Base-by-base conservation (phyloP, 2,797 vertebrate genomes). In the Heterohyrax brucei region DNA sequence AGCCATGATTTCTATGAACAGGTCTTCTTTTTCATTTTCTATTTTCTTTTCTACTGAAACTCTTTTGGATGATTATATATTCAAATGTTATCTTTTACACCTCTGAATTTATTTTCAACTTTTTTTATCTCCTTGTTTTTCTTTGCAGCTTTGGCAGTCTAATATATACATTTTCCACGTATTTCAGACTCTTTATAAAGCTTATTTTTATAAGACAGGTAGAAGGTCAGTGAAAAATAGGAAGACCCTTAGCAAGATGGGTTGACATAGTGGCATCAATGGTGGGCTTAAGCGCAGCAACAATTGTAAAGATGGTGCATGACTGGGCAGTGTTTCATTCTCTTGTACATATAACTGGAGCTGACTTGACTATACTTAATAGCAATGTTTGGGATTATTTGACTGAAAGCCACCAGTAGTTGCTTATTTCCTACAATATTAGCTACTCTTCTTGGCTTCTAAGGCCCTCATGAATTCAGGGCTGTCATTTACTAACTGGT, bases 181-280 rank as follows among this genome's bases (percentile, higher is more conserved):
- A 92, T 76, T 87, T 95, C 86, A 76, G 77, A 64, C 77, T 95
- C 48, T 77, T 76, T 30, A 44, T 62, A 93, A 95, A 89, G 78
- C 70, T 82, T 10, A 72, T 48, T 93, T 88, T 81, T 91, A 79
- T 85, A 56, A 62, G 73, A 48, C 39, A 88, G 76, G 22, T 56
- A 56, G 53, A 56, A 3, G 53, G 12, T 56, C 53, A 10, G 53
- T 56, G 53, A 56, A 56, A 3, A 13, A 56, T 3, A 56, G 53
- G 53, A 56, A 56, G 53, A 56, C 12, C 53, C 53, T 56, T 14
- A 14, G 3, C 53, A 56, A 56, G 8, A 56, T 13, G 1, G 53
- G 16, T 13, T 56, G 53, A 14, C 53, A 56, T 14, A 56, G 53
- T 56, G 53, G 53, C 12, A 13, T 3, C 53, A 56, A 56, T 14